These are phyloP conservation scores for Digitonthophagus gazella DNA, from an alignment of 2,888 invertebrate genomes.

Conservation along the genomic window DNA sequence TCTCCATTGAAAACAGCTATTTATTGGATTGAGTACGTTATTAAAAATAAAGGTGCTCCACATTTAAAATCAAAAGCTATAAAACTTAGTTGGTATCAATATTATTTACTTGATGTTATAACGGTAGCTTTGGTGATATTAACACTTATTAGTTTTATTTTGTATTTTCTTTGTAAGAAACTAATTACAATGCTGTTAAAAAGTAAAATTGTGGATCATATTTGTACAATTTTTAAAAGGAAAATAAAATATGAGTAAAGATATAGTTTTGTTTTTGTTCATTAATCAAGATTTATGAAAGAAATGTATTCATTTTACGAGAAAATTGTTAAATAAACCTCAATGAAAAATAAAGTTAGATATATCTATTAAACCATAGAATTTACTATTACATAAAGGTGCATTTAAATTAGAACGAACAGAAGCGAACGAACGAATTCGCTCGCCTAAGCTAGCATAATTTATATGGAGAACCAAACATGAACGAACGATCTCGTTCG, in stretches of 20 bases:
- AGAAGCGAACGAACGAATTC: too few species aligned
- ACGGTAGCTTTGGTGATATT: neutral
- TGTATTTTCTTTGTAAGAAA: slow-evolving; percentile 2
- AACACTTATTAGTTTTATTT: slow-evolving; percentile 1
- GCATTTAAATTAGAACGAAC: too few species aligned
- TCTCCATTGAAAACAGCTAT: slow-evolving; percentile 33
- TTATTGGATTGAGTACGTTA: slow-evolving; percentile 36
- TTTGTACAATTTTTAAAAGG: neutral
- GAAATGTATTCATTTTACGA: too few species aligned
- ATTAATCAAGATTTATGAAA: too few species aligned
- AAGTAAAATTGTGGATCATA: neutral
- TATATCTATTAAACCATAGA: too few species aligned
- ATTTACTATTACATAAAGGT: too few species aligned
- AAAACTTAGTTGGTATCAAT: slow-evolving; percentile 34
- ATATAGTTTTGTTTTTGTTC: too few species aligned
- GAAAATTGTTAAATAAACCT: too few species aligned
- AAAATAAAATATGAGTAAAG: neutral
- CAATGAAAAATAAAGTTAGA: too few species aligned
- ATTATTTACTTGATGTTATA: slow-evolving; percentile 33
- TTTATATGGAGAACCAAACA: too few species aligned
- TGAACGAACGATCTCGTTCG: too few species aligned
- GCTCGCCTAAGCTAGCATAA: too few species aligned
- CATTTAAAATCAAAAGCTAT: slow-evolving; percentile 31
- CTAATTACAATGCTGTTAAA: slow-evolving; percentile 2
- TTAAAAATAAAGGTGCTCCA: slow-evolving; percentile 33